A percentile compares a stretch with the other conserved stretches of the same genome.
Conservation (phyloP, 2,888 invertebrate species). For the Hypomecis atomaria region DNA sequence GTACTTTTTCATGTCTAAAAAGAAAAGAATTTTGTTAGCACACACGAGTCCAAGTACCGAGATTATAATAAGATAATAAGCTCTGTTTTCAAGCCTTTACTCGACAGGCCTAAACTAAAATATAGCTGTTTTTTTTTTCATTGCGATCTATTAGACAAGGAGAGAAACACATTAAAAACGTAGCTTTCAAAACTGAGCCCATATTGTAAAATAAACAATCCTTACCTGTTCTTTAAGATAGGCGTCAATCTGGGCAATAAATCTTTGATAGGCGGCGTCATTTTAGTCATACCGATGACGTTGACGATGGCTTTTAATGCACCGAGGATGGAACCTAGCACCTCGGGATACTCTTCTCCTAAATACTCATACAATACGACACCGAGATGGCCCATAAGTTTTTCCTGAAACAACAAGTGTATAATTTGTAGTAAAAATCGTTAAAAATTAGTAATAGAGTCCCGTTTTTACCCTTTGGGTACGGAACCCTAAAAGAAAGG, state of each 20-base stretch:
- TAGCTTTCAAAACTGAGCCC: no score
- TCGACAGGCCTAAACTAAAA: no score
- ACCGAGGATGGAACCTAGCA: conserved; percentile 98
- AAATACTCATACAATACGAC: conserved; percentile 99
- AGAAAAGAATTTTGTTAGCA: conserved; percentile 15
- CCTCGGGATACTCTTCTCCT: conserved; percentile 99
- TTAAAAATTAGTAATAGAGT: no score
- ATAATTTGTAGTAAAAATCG: neutral
- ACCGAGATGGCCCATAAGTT: conserved; percentile 99
- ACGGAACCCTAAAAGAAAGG: no score
- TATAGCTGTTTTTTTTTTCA: no score
- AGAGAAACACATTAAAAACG: no score
- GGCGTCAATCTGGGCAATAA: conserved; percentile 98
- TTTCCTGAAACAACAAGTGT: conserved; percentile 87
- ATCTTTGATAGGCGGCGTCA: conserved; percentile 99
- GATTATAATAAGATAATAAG: no score
- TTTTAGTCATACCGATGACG: conserved; percentile 99
- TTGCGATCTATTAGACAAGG: no score
- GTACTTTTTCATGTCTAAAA: conserved; percentile 96
- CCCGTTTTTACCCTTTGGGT: no score
- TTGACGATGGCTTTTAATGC: conserved; percentile 99
- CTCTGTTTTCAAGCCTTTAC: no score
- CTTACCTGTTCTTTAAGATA: conserved; percentile 97
- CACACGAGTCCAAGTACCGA: no score
- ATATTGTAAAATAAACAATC: conserved; percentile 2